Conservation (phyloP, 2,888 invertebrate species). For the Alcis repandata region DNA sequence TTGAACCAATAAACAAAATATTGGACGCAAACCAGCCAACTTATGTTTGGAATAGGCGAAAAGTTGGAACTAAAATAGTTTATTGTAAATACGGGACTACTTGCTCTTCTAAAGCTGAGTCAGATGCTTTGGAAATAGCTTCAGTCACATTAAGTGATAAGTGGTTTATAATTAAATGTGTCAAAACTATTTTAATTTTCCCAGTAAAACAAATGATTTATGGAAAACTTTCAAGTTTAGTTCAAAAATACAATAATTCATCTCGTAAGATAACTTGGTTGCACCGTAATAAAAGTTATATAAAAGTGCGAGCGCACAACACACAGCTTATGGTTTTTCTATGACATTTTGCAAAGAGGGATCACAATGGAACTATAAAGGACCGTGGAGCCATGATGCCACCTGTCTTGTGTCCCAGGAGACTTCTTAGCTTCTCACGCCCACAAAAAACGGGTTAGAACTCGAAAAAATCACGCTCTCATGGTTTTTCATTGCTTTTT, state of each 20-base stretch:
- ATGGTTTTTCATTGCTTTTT: conserved; percentile 51
- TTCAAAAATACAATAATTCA: not conserved
- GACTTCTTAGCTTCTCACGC: conserved; percentile 65
- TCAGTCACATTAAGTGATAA: too few species aligned
- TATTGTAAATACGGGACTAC: too few species aligned
- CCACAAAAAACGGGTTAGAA: conserved; percentile 80
- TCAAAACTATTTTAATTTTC: too few species aligned
- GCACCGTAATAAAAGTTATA: conserved; percentile 23
- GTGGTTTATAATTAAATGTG: too few species aligned
- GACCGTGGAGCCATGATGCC: conserved; percentile 44
- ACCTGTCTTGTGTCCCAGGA: conserved; percentile 75
- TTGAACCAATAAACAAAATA: conserved; percentile 40
- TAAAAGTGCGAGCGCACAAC: conserved; percentile 19
- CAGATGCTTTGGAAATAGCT: too few species aligned
- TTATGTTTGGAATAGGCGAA: not conserved
- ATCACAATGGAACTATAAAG: conserved; percentile 51
- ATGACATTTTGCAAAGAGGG: conserved; percentile 35
- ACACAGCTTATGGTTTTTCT: conserved; percentile 35
- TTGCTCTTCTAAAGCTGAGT: too few species aligned
- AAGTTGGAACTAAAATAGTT: not conserved
- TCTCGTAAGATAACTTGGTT: too few species aligned
- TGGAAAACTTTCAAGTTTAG: not conserved
- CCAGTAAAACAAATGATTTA: too few species aligned
- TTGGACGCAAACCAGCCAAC: not conserved
- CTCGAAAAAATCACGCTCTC: conserved; percentile 56